Conservation (phyloP, 2,888 invertebrate genomes). For the Agrotis segetum region DNA sequence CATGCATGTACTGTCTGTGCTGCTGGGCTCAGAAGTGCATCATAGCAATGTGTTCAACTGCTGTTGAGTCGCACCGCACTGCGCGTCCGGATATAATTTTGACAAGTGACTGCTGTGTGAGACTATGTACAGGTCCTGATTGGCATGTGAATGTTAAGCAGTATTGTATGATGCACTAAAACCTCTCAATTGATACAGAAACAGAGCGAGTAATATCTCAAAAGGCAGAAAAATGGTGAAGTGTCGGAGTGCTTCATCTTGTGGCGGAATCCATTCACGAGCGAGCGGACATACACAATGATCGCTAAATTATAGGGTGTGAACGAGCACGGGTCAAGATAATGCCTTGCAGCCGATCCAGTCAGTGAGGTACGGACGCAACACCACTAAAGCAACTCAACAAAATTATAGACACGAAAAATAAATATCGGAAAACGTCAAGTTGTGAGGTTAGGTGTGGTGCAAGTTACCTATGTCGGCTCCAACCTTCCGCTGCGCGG, state of each 20-base stretch:
- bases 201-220: conserved; percentile 84
- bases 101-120: conserved; percentile 61
- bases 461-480: conserved; percentile 93
- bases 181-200: conserved; percentile 81
- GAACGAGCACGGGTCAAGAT: conserved; percentile 89
- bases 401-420: conserved; percentile 89
- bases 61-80: conserved; percentile 71
- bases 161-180: conserved; percentile 89
- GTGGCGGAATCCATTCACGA: conserved; percentile 86
- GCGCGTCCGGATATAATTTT: conserved; percentile 62
- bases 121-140: conserved; percentile 64
- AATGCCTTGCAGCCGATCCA: conserved; percentile 90
- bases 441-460: conserved; percentile 90
- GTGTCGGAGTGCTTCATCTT: conserved; percentile 87
- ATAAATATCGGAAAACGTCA: conserved; percentile 89
- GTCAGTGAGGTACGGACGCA: conserved; percentile 91
- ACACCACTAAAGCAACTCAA: conserved; percentile 91
- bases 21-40: conserved; percentile 89
- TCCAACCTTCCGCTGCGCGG: conserved; percentile 94
- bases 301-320: conserved; percentile 87
- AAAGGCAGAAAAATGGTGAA: conserved; percentile 87
- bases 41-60: conserved; percentile 83
- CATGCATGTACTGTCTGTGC: conserved; percentile 88
- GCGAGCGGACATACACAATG: conserved; percentile 91
- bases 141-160: conserved; percentile 68